phyloP scores from a whole-genome alignment of 1,140 invertebrate genomes.

The Caligus rogercresseyi region DNA sequence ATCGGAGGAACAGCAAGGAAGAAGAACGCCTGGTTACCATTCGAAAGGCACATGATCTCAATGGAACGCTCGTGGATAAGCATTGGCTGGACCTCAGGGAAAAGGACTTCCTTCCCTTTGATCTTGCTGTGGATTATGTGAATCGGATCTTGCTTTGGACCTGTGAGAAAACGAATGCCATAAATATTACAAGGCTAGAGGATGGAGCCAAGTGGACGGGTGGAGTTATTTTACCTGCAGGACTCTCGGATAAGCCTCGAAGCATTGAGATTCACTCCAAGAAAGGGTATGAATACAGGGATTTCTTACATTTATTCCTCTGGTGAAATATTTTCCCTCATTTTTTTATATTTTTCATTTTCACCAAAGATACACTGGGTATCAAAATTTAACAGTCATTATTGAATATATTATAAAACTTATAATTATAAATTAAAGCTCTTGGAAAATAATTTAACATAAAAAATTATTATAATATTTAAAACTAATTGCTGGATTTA shows the following conservation, averaged over 20 bases:
- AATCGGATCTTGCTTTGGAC: conserved; percentile 71
- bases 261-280: conserved; percentile 8
- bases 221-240: not conserved
- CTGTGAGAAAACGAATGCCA: conserved; percentile 56
- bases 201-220: conserved; percentile 24
- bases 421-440: no score
- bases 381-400: no score
- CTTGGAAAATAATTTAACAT: no score
- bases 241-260: conserved; percentile 1
- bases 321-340: no score
- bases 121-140: conserved; percentile 66
- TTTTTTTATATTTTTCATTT: no score
- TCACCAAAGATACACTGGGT: no score
- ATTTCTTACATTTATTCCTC: no score
- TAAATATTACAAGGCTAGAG: conserved; percentile 62
- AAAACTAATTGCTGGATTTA: no score
- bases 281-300: conserved; percentile 19
- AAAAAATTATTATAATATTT: no score
- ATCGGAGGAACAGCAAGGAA: conserved; percentile 35
- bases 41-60: conserved; percentile 41
- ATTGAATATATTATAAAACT: no score
- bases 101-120: conserved; percentile 39
- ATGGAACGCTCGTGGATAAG: conserved; percentile 40
- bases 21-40: conserved; percentile 43
- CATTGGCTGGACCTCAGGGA: not conserved